phyloP scores from a whole-genome alignment of 2,113 vertebrate genomes.

The Rissa tridactyla region DNA sequence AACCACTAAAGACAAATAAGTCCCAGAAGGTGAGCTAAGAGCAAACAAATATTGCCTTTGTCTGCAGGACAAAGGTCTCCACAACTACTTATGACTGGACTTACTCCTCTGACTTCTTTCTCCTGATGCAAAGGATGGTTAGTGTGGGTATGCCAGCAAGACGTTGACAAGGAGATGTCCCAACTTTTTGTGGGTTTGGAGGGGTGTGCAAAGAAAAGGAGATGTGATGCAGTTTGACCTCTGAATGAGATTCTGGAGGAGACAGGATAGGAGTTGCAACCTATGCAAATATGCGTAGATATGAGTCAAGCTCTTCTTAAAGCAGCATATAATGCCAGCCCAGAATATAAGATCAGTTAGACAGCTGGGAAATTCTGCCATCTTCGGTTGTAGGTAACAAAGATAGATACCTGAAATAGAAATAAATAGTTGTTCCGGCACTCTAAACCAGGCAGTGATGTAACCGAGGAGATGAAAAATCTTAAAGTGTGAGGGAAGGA shows the following conservation, averaged over 20 bases:
- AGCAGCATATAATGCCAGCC: accelerated
- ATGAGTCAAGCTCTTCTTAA: background rate
- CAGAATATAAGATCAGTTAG: background rate
- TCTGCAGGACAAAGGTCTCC: background rate
- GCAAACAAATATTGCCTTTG: background rate
- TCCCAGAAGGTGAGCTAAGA: background rate
- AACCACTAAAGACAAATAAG: background rate
- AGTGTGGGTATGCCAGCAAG: background rate
- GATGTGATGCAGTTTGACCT: background rate
- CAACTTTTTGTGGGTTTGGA: background rate
- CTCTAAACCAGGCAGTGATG: background rate
- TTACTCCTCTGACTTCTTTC: background rate
- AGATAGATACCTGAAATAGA: background rate
- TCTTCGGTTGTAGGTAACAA: background rate
- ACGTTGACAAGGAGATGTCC: background rate
- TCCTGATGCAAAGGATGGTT: background rate
- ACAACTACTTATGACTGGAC: background rate
- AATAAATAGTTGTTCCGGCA: background rate
- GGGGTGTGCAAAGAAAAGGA: background rate
- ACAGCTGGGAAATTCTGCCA: background rate
- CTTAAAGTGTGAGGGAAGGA: background rate
- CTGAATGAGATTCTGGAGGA: background rate
- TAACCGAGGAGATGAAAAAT: background rate
- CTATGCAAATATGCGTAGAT: background rate
- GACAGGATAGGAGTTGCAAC: background rate